Conservation (phyloP, 2,888 invertebrate species). For the Leptinotarsa rubiginosa region DNA sequence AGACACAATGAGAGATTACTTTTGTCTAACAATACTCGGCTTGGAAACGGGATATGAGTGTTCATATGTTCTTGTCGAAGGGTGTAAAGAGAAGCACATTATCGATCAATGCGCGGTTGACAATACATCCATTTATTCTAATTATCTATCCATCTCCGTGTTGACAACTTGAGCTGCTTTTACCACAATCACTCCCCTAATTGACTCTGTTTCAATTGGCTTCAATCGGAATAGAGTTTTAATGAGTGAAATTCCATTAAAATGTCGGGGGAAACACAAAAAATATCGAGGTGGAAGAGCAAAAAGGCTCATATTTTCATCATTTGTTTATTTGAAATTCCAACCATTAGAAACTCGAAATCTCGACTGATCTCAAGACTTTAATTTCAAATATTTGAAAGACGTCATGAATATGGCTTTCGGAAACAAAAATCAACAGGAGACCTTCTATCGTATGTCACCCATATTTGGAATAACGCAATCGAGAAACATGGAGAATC, state of each 20-base stretch:
- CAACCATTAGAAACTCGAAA: no score
- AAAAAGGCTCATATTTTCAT: no score
- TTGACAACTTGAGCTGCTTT: constrained; percentile 13
- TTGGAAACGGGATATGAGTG: neutral
- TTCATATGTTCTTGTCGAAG: neutral
- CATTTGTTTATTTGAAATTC: no score
- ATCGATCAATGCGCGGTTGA: constrained; percentile 14
- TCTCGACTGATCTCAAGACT: no score
- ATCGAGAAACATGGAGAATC: no score
- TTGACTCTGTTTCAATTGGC: constrained; percentile 5
- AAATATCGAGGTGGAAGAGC: no score
- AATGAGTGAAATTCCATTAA: constrained; percentile 4
- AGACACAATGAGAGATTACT: constrained; percentile 1
- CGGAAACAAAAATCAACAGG: no score
- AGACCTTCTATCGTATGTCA: no score
- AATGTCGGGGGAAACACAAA: neutral
- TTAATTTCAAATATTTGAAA: no score
- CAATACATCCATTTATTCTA: constrained; percentile 15
- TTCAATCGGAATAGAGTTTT: neutral
- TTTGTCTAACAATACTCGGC: neutral
- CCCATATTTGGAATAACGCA: no score
- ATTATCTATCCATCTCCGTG: constrained; percentile 7
- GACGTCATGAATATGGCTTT: no score
- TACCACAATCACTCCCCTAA: neutral
- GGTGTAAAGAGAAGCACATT: constrained; percentile 2